A percentile compares a stretch with the other conserved stretches of the same genome.
Conservation (phyloP, 1,140 invertebrate species). For the Phocides pigmalion region DNA sequence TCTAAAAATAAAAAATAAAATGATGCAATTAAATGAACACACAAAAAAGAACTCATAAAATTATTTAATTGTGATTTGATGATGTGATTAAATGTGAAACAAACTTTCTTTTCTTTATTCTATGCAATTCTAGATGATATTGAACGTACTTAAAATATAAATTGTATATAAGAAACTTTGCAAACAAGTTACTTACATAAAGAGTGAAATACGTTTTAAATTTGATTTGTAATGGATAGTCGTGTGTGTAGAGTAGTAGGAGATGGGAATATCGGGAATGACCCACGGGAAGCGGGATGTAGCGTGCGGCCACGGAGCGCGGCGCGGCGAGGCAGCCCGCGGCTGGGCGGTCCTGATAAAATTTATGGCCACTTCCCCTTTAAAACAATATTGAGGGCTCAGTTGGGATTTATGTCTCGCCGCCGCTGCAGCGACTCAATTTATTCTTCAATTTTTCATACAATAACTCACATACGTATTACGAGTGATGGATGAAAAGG, state of each 20-base stretch:
- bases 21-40: no score
- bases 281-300: conserved; percentile 37
- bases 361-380: conserved; percentile 84
- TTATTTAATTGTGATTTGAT: no score
- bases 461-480: conserved; percentile 84
- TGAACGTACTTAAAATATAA: no score
- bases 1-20: no score
- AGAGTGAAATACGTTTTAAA: no score
- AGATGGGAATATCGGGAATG: background rate
- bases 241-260: background rate
- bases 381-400: conserved; percentile 84
- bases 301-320: conserved; percentile 44
- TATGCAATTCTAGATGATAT: no score
- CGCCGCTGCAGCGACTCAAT: conserved; percentile 83
- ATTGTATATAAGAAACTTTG: no score
- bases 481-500: conserved; percentile 83
- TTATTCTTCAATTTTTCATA: conserved; percentile 84
- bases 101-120: no score
- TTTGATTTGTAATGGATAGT: background rate
- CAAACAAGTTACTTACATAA: no score
- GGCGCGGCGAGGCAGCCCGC: conserved; percentile 45
- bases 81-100: no score
- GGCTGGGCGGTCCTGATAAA: conserved; percentile 81
- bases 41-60: no score
- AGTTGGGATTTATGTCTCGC: conserved; percentile 83